A percentile compares a stretch with the other conserved stretches of the same genome.
Evolutionary conservation across 1,140 invertebrate species (phyloP).

Genomic region (Caenorhabditis inopinata): DNA sequence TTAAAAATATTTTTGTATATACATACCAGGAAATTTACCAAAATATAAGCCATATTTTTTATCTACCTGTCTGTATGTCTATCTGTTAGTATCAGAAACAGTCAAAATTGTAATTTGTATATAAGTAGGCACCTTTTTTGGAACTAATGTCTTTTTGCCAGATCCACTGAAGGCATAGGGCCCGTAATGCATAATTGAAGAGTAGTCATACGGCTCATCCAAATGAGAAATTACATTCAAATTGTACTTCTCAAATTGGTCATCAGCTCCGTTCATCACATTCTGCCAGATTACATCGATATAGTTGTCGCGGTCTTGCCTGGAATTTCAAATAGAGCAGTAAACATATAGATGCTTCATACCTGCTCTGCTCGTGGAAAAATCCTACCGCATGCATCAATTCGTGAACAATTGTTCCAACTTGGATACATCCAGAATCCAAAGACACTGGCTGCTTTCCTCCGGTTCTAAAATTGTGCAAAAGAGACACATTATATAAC

Average conservation of each 20-base stretch:
- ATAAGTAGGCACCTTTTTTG: constrained; percentile 61
- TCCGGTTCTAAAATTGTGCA: constrained; percentile 50
- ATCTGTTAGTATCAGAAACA: too few species aligned
- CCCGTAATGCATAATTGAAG: constrained; percentile 70
- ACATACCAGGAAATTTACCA: too few species aligned
- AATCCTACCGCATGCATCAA: constrained; percentile 66
- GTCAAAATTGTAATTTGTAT: neutral
- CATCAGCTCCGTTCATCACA: constrained; percentile 63
- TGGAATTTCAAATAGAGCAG: constrained; percentile 40
- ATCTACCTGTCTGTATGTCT: too few species aligned
- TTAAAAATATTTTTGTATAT: too few species aligned
- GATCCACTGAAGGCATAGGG: constrained; percentile 70
- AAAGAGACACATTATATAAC: neutral
- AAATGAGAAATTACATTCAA: constrained; percentile 63
- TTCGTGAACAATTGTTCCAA: constrained; percentile 65
- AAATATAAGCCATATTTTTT: too few species aligned
- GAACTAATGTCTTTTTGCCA: constrained; percentile 69
- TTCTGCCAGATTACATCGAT: constrained; percentile 65
- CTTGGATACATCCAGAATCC: constrained; percentile 64
- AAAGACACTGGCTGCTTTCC: constrained; percentile 62
- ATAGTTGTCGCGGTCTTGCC: constrained; percentile 64
- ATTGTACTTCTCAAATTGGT: constrained; percentile 66
- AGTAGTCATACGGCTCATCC: constrained; percentile 68
- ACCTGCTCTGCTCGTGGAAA: constrained; percentile 66
- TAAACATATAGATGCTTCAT: neutral